Conservation (phyloP, 2,113 vertebrate species). For the Cavia porcellus region DNA sequence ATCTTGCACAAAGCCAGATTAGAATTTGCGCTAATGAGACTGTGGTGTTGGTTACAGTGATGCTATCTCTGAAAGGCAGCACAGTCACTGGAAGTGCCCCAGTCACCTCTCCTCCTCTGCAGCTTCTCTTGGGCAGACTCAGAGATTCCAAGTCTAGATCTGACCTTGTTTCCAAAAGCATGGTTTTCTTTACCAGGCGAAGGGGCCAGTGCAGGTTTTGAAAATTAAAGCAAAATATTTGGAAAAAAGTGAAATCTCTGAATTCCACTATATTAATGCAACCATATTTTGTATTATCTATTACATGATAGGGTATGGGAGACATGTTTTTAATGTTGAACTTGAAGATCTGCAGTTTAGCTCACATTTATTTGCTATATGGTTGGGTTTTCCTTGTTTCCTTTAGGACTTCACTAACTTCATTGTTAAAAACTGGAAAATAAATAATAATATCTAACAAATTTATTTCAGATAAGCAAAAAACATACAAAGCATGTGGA, state of each 20-base stretch:
- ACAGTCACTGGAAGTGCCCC: slow-evolving; percentile 33
- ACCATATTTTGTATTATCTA: neutral
- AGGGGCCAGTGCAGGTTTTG: neutral
- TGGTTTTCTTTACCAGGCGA: slow-evolving; percentile 38
- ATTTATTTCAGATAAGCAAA: neutral
- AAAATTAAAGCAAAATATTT: slow-evolving; percentile 22
- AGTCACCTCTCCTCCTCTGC: neutral
- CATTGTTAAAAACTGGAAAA: slow-evolving; percentile 24
- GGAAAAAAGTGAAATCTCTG: neutral
- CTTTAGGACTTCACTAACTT: neutral
- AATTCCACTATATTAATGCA: neutral
- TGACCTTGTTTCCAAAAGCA: slow-evolving; percentile 77
- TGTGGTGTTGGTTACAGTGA: slow-evolving; percentile 52
- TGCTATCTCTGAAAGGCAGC: slow-evolving; percentile 67
- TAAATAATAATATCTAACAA: neutral
- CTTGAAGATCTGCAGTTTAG: neutral
- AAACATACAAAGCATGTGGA: neutral
- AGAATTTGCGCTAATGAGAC: slow-evolving; percentile 67
- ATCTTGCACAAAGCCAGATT: slow-evolving; percentile 62
- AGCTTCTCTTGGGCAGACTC: slow-evolving; percentile 48
- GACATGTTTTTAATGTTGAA: neutral
- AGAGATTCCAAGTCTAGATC: slow-evolving; percentile 61
- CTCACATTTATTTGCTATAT: neutral
- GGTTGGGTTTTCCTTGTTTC: neutral
- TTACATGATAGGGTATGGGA: neutral